Base-by-base conservation (phyloP, 2,113 vertebrate species). In the Halichoerus grypus region DNA sequence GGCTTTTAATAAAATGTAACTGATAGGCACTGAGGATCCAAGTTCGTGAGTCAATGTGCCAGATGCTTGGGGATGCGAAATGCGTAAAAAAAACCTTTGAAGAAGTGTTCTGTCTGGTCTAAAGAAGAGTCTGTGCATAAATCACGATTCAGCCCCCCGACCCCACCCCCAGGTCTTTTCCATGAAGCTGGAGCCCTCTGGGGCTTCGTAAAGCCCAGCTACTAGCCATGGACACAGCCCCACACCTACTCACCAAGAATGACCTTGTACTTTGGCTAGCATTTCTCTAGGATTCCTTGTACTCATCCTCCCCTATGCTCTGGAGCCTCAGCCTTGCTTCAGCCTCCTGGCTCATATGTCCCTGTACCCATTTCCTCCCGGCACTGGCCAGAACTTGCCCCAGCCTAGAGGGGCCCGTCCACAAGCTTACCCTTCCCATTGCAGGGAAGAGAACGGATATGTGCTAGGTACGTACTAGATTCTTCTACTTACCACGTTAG, bases 1-100 rank as follows among this genome's bases (percentile, higher is more conserved):
- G 33, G 33, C 94, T 71, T 96, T 92, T 65, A 59, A 88, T 88
- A 85, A 65, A 91, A 63, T 65, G 88, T 88, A 91, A 91, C 67
- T 42, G 88, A 95, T 81, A 82, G 0, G 36, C 21, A 26, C 18
- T 0, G 15, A 81, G 84, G 39, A 90, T 42, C 51, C 63, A 15
- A 4, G 51, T 28, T 79, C 92, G 51, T 69, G 59, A 92, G n/a
- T 77, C 19, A 28, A 5, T 6, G 51, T 36, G 10, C 88, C 87
- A 88, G 84, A 76, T 61, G 74, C 19, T 51, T 18, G 9, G 42
- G 31, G 18, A 95, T n/a, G 71, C 5, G 18, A 80, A 55, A 87
- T 61, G 55, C 61, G 18, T 5, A 3, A 39, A 69, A 89, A 77
- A 49, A 2, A 2, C 51, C 77, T 96, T 63, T 33, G 31, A 79